Base-by-base conservation (phyloP, 2,113 vertebrate genomes). In the Mustelus asterias region DNA sequence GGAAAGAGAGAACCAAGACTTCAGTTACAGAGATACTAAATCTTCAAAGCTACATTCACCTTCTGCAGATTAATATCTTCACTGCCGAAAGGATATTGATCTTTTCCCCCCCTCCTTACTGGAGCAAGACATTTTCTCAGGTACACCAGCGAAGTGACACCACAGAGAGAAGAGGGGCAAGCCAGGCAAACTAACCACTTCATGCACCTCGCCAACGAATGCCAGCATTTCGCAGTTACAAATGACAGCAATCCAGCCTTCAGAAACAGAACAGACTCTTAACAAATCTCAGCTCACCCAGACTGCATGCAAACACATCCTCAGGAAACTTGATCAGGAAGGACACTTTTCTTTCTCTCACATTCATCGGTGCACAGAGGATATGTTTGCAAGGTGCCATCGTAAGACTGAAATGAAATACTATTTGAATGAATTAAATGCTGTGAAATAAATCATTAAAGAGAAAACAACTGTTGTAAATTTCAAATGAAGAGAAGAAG, bases 281-380 rank as follows among this genome's bases (percentile, higher is more conserved):
- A 76, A 65, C 67, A 93, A 90, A 33, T 90, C 94, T 95, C 94
- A 95, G 94, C 69, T 95, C 94, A 95, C 94, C 94, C 69, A 95
- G 94, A 95, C 94, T 95, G 94, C 94, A 95, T 54, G 94, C 67
- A 95, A 95, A 95, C 94, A 95, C 94, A 95, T 95, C 94, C 94
- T 95, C 94, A 72, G 94, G 94, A 95, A 95, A 95, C 69, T 65
- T 95, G 94, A 95, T 95, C 94, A 95, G 94, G 67, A 95, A 95
- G 94, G 94, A 95, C 94, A 95, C 94, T 54, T 95, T 95, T 95
- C 58, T 65, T 65, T n/a, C 33, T 29, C n/a, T 58, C 60, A 16
- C 94, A 72, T 95, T 95, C 94, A 95, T 95, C 94, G 94, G 24
- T 95, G 94, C 94, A 95, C 67, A 72, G 94, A 70, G 94, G 69